These are phyloP conservation scores for Phataginus tetradactyla DNA, from an alignment of 2,797 vertebrate genomes.

Conservation along the genomic window DNA sequence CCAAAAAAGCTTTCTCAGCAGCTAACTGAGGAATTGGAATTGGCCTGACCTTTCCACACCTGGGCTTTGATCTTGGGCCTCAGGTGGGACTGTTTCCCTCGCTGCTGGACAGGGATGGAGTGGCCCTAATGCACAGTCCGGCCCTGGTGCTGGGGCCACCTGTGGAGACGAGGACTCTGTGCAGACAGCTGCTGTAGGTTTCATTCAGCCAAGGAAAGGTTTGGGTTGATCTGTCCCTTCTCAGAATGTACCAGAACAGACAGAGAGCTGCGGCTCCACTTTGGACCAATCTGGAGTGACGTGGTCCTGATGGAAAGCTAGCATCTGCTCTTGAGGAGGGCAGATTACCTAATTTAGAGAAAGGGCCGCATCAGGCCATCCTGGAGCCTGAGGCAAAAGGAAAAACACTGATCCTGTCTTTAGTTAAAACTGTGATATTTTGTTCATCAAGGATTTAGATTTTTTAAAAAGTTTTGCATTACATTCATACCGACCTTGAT, in stretches of 20 bases:
- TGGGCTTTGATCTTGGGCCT: rapidly evolving
- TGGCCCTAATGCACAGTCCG: rapidly evolving
- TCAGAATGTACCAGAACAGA: background rate
- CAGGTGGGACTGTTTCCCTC: background rate
- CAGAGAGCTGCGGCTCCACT: background rate
- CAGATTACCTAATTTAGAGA: background rate
- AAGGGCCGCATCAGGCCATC: background rate
- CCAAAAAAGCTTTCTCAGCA: background rate
- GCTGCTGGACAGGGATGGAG: background rate
- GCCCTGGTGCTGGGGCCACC: no score
- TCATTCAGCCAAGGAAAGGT: background rate
- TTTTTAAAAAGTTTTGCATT: background rate
- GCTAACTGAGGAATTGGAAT: background rate
- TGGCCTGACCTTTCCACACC: rapidly evolving
- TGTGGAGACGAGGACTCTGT: rapidly evolving
- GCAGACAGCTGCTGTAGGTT: rapidly evolving
- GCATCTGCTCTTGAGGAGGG: background rate
- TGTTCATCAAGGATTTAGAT: background rate
- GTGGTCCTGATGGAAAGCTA: background rate
- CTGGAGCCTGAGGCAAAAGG: background rate
- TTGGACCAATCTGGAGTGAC: background rate
- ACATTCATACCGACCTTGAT: background rate
- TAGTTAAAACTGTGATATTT: background rate
- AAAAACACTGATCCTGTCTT: background rate
- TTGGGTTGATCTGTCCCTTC: background rate